Evolutionary conservation across 2,888 invertebrate genomes (phyloP).

Genomic region (Altica lythri): DNA sequence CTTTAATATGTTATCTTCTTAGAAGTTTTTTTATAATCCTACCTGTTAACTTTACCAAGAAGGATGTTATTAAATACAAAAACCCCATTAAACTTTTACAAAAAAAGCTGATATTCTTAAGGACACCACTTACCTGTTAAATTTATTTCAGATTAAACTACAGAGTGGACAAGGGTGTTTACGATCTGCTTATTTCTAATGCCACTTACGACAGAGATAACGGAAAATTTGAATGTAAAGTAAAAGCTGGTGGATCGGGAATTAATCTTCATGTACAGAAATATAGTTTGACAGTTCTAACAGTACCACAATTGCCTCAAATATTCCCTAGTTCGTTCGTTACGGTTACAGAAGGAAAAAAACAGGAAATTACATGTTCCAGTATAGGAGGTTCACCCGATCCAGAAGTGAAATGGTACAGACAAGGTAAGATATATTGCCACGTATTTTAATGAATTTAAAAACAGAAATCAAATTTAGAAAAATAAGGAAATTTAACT

Average conservation of each 20-base stretch:
- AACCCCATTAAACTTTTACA: too few relatives aligned
- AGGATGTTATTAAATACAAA: too few relatives aligned
- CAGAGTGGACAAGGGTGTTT: slow-evolving; percentile 78
- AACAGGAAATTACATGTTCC: slow-evolving; percentile 77
- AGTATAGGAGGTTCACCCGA: slow-evolving; percentile 90
- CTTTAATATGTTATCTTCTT: too few relatives aligned
- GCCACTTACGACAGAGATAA: slow-evolving; percentile 91
- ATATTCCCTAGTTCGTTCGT: slow-evolving; percentile 78
- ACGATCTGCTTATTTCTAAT: slow-evolving; percentile 87
- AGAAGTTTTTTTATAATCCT: too few relatives aligned
- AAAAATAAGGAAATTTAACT: too few relatives aligned
- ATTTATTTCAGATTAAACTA: slow-evolving; percentile 71
- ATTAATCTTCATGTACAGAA: slow-evolving; percentile 82
- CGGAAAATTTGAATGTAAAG: slow-evolving; percentile 88
- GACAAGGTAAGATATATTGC: slow-evolving; percentile 66
- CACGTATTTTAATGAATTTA: too few relatives aligned
- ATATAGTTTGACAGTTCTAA: slow-evolving; percentile 82
- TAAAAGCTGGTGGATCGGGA: slow-evolving; percentile 82
- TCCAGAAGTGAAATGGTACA: slow-evolving; percentile 85
- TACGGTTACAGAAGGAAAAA: slow-evolving; percentile 80
- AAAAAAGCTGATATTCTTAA: too few relatives aligned
- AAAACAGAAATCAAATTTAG: too few relatives aligned
- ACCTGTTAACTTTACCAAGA: too few relatives aligned
- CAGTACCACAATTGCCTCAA: slow-evolving; percentile 79
- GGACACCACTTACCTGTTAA: too few relatives aligned